Percentiles rank a stretch among this genome's conserved stretches.
Conservation (phyloP, 2,797 vertebrate species). For the Macropus fuliginosus region DNA sequence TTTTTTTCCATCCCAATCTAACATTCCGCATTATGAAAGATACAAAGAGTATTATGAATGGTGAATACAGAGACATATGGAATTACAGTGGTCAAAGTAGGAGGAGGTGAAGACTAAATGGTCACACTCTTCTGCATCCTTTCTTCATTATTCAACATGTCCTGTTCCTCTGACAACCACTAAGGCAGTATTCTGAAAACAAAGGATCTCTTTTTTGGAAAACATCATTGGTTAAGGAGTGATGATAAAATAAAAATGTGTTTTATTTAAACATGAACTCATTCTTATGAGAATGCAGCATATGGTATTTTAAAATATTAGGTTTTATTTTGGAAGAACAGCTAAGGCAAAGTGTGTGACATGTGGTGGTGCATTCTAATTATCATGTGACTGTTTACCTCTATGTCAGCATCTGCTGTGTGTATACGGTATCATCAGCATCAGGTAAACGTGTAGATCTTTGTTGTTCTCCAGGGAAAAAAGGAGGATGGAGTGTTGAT, state of each 20-base stretch:
- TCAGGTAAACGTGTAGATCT: constrained; percentile 45
- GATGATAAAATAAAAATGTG: not conserved
- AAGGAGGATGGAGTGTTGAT: not conserved
- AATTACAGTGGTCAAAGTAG: not conserved
- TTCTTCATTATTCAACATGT: not conserved
- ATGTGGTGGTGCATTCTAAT: constrained; percentile 63
- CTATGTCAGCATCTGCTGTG: constrained; percentile 37
- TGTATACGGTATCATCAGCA: constrained; percentile 40
- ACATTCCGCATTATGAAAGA: not conserved
- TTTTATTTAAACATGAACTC: constrained; percentile 40
- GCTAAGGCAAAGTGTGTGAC: not conserved
- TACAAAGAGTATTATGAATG: not conserved
- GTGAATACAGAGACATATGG: not conserved
- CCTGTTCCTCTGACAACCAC: not conserved
- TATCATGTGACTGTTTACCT: not conserved
- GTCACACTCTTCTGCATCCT: not conserved
- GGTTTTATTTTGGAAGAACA: constrained; percentile 51
- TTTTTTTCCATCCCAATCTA: not conserved
- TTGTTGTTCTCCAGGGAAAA: not conserved
- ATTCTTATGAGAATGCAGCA: constrained; percentile 33
- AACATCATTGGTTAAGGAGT: constrained; percentile 2
- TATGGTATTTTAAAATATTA: constrained; percentile 55
- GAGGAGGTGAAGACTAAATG: rapidly evolving
- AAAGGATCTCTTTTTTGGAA: not conserved
- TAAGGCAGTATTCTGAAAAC: not conserved